Conservation (phyloP, 2,797 vertebrate species). For the Lateolabrax maculatus region DNA sequence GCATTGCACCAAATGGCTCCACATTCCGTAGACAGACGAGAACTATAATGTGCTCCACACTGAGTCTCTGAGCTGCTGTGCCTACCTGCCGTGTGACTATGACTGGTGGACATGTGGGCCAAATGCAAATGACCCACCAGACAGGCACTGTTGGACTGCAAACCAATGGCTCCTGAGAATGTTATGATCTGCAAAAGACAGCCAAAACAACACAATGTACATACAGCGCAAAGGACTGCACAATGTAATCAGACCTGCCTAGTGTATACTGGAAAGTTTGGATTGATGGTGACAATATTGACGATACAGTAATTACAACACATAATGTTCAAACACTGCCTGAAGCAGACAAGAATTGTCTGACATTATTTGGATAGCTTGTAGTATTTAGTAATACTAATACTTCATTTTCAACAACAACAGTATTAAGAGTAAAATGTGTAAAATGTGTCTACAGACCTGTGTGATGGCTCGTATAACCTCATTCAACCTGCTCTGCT, state of each 20-base stretch:
- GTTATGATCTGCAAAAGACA: conserved; percentile 87
- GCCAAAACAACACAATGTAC: not conserved
- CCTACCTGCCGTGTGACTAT: conserved; percentile 91
- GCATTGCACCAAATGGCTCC: not conserved
- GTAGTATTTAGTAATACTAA: not conserved
- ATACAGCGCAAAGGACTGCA: not conserved
- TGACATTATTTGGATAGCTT: too few relatives aligned
- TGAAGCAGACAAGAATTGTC: not conserved
- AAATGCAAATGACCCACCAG: conserved; percentile 93
- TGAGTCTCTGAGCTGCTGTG: too few relatives aligned
- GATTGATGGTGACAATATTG: not conserved
- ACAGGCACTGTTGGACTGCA: conserved; percentile 95
- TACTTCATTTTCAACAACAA: not conserved
- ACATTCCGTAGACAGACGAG: not conserved
- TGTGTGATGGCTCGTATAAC: conserved; percentile 93
- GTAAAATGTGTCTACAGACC: conserved; percentile 73
- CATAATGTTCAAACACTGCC: not conserved
- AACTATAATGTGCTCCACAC: not conserved
- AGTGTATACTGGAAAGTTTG: not conserved
- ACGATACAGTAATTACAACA: not conserved
- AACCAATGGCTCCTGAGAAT: conserved; percentile 92
- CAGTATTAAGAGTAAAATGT: not conserved
- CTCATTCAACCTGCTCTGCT: conserved; percentile 92
- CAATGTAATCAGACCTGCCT: not conserved
- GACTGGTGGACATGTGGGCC: conserved; percentile 89